These are phyloP conservation scores for Chironex yamaguchii DNA, from an alignment of 30 jellyfish, hydroid and myxozoan genomes.

Conservation along the genomic window DNA sequence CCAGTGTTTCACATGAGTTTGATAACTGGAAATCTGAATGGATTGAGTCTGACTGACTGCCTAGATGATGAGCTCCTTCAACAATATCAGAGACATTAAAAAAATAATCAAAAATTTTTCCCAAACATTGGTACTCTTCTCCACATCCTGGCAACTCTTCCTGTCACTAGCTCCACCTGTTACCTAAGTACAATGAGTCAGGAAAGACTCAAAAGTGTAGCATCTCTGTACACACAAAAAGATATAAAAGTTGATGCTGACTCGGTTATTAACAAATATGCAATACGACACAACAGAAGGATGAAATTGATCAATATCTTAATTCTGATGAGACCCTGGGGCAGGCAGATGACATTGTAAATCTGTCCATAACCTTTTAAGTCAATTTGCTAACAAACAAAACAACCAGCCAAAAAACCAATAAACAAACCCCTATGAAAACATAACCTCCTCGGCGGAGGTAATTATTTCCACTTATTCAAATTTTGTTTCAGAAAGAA, in stretches of 20 bases:
- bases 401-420: too few relatives aligned
- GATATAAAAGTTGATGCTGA: constrained; percentile 5
- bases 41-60: background rate
- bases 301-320: background rate
- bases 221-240: constrained; percentile 8
- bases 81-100: background rate
- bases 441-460: too few relatives aligned
- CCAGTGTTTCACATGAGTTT: background rate
- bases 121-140: constrained; percentile 19
- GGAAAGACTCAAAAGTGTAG: constrained; percentile 30
- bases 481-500: too few relatives aligned
- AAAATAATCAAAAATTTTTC: background rate
- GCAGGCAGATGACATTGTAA: background rate
- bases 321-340: background rate
- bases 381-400: too few relatives aligned
- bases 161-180: constrained; percentile 27
- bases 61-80: background rate
- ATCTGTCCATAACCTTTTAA: too few relatives aligned
- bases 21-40: constrained; percentile 42
- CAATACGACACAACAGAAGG: constrained; percentile 2
- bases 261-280: background rate
- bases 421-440: too few relatives aligned
- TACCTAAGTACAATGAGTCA: constrained; percentile 38
- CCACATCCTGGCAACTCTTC: constrained; percentile 12
- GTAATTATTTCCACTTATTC: too few relatives aligned